Conservation (phyloP, 1,140 invertebrate species). For the Drosophila nannoptera region DNA sequence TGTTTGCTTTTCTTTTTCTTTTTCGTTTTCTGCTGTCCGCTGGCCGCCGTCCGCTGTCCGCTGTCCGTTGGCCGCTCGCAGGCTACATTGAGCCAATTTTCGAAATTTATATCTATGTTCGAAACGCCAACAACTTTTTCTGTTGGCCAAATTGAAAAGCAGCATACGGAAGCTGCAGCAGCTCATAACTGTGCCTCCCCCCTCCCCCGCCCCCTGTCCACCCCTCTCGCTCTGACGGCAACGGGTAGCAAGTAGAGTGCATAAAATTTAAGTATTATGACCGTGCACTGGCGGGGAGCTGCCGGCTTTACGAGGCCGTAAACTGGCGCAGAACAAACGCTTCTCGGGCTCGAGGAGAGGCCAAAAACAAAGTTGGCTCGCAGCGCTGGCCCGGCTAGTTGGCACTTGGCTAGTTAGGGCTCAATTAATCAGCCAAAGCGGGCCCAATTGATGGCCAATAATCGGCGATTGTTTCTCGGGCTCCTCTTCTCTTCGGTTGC, state of each 20-base stretch:
- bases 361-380: background rate
- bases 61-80: slow-evolving; percentile 47
- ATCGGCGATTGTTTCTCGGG: slow-evolving; percentile 67
- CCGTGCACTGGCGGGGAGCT: slow-evolving; percentile 40
- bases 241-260: slow-evolving; percentile 44
- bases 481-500: background rate
- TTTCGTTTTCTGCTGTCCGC: slow-evolving; percentile 26
- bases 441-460: slow-evolving; percentile 67
- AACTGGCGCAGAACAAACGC: slow-evolving; percentile 58
- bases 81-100: slow-evolving; percentile 64
- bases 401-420: slow-evolving; percentile 32
- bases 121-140: slow-evolving; percentile 62
- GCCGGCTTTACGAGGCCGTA: slow-evolving; percentile 59
- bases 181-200: background rate
- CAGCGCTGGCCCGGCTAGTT: slow-evolving; percentile 2
- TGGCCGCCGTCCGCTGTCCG: slow-evolving; percentile 41
- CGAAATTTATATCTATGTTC: slow-evolving; percentile 73
- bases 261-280: slow-evolving; percentile 76
- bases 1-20: slow-evolving; percentile 38
- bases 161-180: slow-evolving; percentile 56
- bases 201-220: background rate
- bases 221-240: slow-evolving; percentile 44
- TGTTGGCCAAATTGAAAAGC: slow-evolving; percentile 62
- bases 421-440: slow-evolving; percentile 70
- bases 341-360: slow-evolving; percentile 20